A percentile compares a stretch with the other conserved stretches of the same genome.
Evolutionary conservation across 2,888 invertebrate species (phyloP).

Genomic region (Idaea biselata): DNA sequence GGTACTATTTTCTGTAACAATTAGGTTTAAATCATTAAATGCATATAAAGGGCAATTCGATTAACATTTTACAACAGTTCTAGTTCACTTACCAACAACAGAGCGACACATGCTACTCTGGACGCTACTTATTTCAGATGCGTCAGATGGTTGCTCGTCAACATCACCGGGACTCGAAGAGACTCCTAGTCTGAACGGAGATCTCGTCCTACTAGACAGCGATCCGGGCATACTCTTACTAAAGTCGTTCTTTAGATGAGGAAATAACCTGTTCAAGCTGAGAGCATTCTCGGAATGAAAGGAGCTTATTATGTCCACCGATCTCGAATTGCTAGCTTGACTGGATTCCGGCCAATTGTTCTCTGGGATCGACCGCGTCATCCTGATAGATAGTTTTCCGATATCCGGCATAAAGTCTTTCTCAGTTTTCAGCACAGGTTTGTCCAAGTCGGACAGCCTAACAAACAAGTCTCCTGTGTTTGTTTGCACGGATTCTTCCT

Average conservation of each 20-base stretch:
- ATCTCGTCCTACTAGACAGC: constrained; percentile 52
- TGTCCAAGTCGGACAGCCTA: constrained; percentile 89
- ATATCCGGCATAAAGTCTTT: constrained; percentile 35
- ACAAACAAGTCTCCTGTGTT: constrained; percentile 79
- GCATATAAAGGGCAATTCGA: not conserved
- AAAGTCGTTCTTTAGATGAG: constrained; percentile 78
- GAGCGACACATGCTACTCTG: constrained; percentile 81
- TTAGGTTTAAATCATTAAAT: not conserved
- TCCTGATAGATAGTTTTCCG: constrained; percentile 68
- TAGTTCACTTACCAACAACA: constrained; percentile 62
- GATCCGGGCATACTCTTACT: constrained; percentile 71
- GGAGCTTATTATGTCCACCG: constrained; percentile 81
- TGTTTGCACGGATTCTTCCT: constrained; percentile 39
- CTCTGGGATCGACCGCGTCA: constrained; percentile 86
- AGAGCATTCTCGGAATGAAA: constrained; percentile 79
- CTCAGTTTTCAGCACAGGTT: constrained; percentile 68
- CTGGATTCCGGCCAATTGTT: constrained; percentile 83
- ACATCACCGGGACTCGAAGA: constrained; percentile 54
- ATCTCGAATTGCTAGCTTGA: constrained; percentile 78
- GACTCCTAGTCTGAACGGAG: constrained; percentile 46
- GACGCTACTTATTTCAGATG: constrained; percentile 78
- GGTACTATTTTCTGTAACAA: constrained; percentile 58
- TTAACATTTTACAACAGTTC: not conserved
- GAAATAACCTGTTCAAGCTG: constrained; percentile 82
- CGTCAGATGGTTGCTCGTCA: constrained; percentile 75